Evolutionary conservation across 2,797 vertebrate species (phyloP).

Genomic region (Muraenolepis orangiensis): DNA sequence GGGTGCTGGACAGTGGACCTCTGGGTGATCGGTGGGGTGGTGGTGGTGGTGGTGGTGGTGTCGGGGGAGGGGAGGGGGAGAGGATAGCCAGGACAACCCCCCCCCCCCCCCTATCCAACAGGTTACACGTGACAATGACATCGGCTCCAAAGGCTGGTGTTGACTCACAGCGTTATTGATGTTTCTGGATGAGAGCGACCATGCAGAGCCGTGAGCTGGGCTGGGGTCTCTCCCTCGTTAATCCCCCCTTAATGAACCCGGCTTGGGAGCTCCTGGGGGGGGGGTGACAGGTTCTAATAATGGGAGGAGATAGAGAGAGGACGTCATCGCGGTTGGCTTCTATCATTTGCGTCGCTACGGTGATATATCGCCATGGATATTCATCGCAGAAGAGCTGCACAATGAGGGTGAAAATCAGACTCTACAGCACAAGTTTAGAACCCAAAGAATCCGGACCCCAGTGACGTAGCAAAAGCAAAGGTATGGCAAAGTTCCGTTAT

Average conservation of each 20-base stretch:
- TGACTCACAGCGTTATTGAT: neutral
- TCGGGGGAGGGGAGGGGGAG: slow-evolving; percentile 10
- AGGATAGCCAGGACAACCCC: slow-evolving; percentile 27
- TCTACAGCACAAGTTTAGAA: too few relatives aligned
- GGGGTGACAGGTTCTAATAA: neutral
- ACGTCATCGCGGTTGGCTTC: neutral
- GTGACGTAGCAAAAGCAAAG: too few relatives aligned
- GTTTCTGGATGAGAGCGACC: slow-evolving; percentile 6
- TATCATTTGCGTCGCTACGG: too few relatives aligned
- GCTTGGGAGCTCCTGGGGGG: neutral
- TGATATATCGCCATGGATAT: neutral
- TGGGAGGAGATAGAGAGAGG: neutral
- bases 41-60: too few relatives aligned
- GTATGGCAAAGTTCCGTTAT: too few relatives aligned
- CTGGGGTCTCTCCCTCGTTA: slow-evolving; percentile 6
- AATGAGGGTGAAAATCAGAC: too few relatives aligned
- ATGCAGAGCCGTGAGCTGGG: slow-evolving; percentile 4
- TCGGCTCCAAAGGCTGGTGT: neutral
- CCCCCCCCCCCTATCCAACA: slow-evolving; percentile 38
- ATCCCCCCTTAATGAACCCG: neutral
- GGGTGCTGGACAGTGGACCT: neutral
- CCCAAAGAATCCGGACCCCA: too few relatives aligned
- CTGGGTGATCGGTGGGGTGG: too few relatives aligned
- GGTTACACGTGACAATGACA: slow-evolving; percentile 50
- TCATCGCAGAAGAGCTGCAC: neutral